Base-by-base conservation (phyloP, 2,113 vertebrate genomes). In the Equus quagga region DNA sequence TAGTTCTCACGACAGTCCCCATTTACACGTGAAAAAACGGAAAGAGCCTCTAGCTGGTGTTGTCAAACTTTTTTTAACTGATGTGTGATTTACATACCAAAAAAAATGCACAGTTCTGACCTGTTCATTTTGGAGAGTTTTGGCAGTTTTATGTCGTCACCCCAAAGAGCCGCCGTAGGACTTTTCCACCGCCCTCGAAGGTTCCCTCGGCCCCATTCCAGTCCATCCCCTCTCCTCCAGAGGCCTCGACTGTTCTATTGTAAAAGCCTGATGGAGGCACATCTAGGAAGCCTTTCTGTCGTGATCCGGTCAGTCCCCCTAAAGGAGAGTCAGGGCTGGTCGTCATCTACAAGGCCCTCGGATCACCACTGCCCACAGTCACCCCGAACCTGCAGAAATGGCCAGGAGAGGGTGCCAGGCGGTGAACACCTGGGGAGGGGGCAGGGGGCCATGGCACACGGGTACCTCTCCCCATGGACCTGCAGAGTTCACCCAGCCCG, bases 381-480 rank as follows among this genome's bases (percentile, higher is more conserved):
- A 49, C 33, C 33, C 46, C 70, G 6, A 85, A 69, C 21, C n/a
- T 62, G 36, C 88, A 89, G n/a, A 67, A 60, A 41, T 0, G 2
- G 36, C 18, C 28, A n/a, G n/a, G 70, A 15, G 75, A 24, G 28
- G n/a, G 26, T 3, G 6, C 36, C 28, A 1, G 4, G 8, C 2
- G 15, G 51, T 11, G 36, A 60, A 72, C 26, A 41, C 19, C 58
- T 9, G 28, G 18, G 14, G 13, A 49, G 4, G 23, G 49, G 8
- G 13, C 7, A 11, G 21, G 24, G 31, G 17, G 18, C 33, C 33
- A 0, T 3, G 33, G 12, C 5, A 3, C 8, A 0, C 3, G 58
- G 46, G 26, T 1, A 7, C 44, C 62, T 6, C 6, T 21, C 19
- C 10, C 44, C 72, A 26, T 8, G 0, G 75, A 41, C 10, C 2